Percentiles rank a stretch among this genome's conserved stretches.
Conservation (phyloP, 2,888 invertebrate species). For the Myathropa florea region DNA sequence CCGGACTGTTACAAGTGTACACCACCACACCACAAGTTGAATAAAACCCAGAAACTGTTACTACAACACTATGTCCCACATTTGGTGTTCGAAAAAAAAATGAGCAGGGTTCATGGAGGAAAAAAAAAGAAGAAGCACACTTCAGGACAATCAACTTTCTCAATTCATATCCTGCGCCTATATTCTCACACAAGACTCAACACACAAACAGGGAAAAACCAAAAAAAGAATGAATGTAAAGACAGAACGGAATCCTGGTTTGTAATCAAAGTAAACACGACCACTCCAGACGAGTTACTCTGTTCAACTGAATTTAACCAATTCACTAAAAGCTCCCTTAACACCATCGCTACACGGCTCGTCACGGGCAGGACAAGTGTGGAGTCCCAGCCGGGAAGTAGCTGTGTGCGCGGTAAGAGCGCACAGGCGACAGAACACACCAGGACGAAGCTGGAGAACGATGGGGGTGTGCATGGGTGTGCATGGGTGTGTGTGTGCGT, state of each 20-base stretch:
- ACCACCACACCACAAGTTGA: conserved; percentile 27
- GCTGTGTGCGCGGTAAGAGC: conserved; percentile 41
- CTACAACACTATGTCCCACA: conserved; percentile 55
- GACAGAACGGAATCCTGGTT: conserved; percentile 47
- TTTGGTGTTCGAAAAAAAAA: conserved; percentile 7
- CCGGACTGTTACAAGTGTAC: conserved; percentile 21
- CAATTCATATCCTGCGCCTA: conserved; percentile 60
- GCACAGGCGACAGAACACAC: conserved; percentile 15
- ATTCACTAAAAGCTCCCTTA: conserved; percentile 71
- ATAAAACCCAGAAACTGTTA: conserved; percentile 21
- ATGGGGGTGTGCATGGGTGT: conserved; percentile 8
- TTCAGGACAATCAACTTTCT: conserved; percentile 66
- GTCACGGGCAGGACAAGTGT: conserved; percentile 62
- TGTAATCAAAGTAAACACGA: conserved; percentile 71
- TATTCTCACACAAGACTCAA: conserved; percentile 5
- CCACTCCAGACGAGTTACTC: conserved; percentile 73
- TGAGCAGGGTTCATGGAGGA: background rate
- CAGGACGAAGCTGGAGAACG: conserved; percentile 53
- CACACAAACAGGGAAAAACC: background rate
- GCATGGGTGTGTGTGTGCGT: background rate
- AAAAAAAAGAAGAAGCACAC: conserved; percentile 21
- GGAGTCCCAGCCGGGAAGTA: conserved; percentile 46
- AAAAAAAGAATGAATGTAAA: conserved; percentile 4
- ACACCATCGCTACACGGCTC: conserved; percentile 59
- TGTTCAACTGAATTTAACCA: conserved; percentile 73